A percentile compares a stretch with the other conserved stretches of the same genome.
Conservation (phyloP, 2,113 vertebrate genomes). For the Heterochromis multidens region DNA sequence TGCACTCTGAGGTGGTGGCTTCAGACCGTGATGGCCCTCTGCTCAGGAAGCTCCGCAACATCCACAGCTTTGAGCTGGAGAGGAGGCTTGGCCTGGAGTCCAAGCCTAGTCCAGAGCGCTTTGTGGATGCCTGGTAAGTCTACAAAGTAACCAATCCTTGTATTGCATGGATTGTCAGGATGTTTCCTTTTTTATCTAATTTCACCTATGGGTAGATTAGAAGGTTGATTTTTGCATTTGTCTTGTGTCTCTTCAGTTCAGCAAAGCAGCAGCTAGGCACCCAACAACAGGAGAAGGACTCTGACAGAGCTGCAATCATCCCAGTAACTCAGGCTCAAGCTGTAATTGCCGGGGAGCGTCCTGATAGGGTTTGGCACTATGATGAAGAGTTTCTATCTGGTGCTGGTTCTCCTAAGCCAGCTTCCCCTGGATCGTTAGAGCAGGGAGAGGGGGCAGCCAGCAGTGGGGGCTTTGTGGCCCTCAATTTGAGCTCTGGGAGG, state of each 20-base stretch:
- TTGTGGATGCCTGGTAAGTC: slow-evolving; percentile 85
- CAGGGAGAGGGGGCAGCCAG: slow-evolving; percentile 84
- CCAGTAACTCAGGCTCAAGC: slow-evolving; percentile 72
- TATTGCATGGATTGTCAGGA: background rate
- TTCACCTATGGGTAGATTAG: background rate
- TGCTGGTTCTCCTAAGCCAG: slow-evolving; percentile 79
- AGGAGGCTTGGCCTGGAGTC: slow-evolving; percentile 85
- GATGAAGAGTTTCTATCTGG: slow-evolving; percentile 90
- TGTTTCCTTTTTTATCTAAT: background rate
- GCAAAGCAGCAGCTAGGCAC: slow-evolving; percentile 78
- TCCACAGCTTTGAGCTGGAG: slow-evolving; percentile 95
- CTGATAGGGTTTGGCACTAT: slow-evolving; percentile 88
- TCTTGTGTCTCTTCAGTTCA: slow-evolving; percentile 68
- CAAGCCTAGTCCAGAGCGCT: slow-evolving; percentile 88
- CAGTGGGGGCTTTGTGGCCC: slow-evolving; percentile 92
- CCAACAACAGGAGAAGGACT: slow-evolving; percentile 65
- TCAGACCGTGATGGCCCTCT: slow-evolving; percentile 86
- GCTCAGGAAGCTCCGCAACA: slow-evolving; percentile 90
- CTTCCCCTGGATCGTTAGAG: slow-evolving; percentile 84
- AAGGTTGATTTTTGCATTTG: background rate
- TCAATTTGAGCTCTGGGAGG: slow-evolving; percentile 90
- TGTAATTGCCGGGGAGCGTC: slow-evolving; percentile 60
- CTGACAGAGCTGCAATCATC: slow-evolving; percentile 68
- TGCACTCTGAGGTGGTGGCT: slow-evolving; percentile 82
- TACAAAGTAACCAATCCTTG: background rate